phyloP scores from a whole-genome alignment of 1,140 invertebrate species.

The Saxidomus purpurata region DNA sequence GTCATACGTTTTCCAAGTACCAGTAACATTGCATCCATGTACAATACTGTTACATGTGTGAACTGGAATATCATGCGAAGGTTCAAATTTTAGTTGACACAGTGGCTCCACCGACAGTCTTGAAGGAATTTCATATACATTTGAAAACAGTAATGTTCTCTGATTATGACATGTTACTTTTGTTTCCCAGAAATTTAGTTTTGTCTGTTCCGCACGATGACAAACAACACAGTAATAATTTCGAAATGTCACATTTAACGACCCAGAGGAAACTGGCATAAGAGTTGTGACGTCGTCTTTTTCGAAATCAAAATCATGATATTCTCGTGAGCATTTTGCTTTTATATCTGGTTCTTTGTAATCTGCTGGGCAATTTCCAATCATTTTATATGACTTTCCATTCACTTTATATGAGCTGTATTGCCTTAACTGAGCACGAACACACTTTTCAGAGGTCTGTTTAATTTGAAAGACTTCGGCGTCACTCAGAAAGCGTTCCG shows the following conservation, averaged over 20 bases:
- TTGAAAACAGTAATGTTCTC: not conserved
- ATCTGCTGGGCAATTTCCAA: not conserved
- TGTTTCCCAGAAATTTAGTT: not conserved
- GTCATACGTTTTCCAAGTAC: not conserved
- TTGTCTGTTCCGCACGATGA: not conserved
- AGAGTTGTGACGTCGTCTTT: not conserved
- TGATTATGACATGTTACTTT: not conserved
- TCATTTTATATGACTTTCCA: conserved; percentile 11
- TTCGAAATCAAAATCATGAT: conserved; percentile 23
- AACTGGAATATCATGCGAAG: not conserved
- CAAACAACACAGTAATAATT: conserved; percentile 25
- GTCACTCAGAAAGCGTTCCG: not conserved
- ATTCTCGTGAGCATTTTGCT: not conserved
- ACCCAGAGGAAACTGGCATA: not conserved
- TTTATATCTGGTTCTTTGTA: not conserved
- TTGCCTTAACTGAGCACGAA: not conserved
- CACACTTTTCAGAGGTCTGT: not conserved
- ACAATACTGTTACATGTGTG: not conserved
- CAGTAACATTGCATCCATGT: conserved; percentile 9
- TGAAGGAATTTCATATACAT: not conserved
- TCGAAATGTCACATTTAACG: not conserved
- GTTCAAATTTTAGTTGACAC: conserved; percentile 16
- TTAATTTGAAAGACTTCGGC: not conserved
- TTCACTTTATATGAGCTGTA: not conserved
- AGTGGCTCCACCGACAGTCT: not conserved